Evolutionary conservation across 2,797 vertebrate species (phyloP), one percentile per base, ranked within the genome.

Genomic region (Columba guinea): DNA sequence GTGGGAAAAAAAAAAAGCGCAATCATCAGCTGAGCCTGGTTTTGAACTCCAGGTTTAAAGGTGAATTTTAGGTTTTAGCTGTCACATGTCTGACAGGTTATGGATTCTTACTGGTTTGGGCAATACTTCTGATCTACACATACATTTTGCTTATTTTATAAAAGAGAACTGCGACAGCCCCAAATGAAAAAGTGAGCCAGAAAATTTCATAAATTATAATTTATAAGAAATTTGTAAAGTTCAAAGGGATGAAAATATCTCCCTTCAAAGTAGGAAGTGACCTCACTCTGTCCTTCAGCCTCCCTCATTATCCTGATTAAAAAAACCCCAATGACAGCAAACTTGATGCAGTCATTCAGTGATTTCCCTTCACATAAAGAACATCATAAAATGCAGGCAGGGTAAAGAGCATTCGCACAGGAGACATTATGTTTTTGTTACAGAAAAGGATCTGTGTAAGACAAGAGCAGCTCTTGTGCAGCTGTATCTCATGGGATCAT

Each of bases 391-490:
- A 84, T 17, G 10, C 52, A 85, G 53, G 17, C 41, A 71, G 52
- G 11, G 22, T 64, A 59, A 85, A 87, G 52, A 84, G 28, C 60
- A n/a, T 3, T 87, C 70, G 59, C 52, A 89, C 26, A 68, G 44
- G 21, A 89, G 26, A 67, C 14, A 17, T 65, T 71, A 52, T 65
- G 26, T 64, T 75, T 87, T 28, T 74, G 32, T 80, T 93, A 51
- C 46, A 59, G 65, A 60, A 91, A 89, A 87, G 15, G 39, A 83
- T 64, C 46, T 0, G 0, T 68, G 64, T 68, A 77, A 89, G 55
- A 82, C 70, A 93, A 90, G 82, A 93, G 58, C 24, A 55, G 41
- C 30, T 39, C 52, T 86, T 56, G 24, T 73, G 77, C 48, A 88
- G 62, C 12, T 0, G 0, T 80, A 87, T 91, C 94, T 92, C 76